A percentile compares a stretch with the other conserved stretches of the same genome.
Evolutionary conservation across 2,113 vertebrate genomes (phyloP).

Genomic region (Lota lota): DNA sequence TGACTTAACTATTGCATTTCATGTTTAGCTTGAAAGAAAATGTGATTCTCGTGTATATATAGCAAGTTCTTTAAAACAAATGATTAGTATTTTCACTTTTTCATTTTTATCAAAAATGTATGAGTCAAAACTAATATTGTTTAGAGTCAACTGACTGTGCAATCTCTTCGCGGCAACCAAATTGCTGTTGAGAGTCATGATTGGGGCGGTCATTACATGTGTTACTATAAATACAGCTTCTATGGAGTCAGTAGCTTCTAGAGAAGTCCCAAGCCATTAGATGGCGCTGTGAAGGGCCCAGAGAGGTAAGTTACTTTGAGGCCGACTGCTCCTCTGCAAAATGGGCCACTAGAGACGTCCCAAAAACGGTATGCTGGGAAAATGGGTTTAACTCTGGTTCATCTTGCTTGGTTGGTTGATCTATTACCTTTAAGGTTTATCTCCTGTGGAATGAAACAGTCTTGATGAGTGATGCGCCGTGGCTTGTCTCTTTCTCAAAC

Average conservation of each 20-base stretch:
- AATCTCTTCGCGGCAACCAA: constrained; percentile 95
- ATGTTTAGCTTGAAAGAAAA: constrained; percentile 82
- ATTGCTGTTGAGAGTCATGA: constrained; percentile 84
- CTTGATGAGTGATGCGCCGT: constrained; percentile 52
- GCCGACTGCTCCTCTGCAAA: too few species aligned
- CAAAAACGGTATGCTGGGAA: background rate
- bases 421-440: constrained; percentile 3
- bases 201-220: constrained; percentile 54
- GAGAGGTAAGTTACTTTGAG: constrained; percentile 27
- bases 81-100: constrained; percentile 55
- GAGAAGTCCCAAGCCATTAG: constrained; percentile 81
- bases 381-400: too few species aligned
- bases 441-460: constrained; percentile 76
- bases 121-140: constrained; percentile 86
- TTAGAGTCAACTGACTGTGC: constrained; percentile 94
- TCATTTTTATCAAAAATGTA: constrained; percentile 79
- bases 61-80: constrained; percentile 80
- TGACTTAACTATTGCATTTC: constrained; percentile 78
- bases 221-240: too few species aligned
- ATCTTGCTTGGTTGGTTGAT: background rate
- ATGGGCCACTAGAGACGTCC: too few species aligned
- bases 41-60: constrained; percentile 54
- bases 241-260: constrained; percentile 53
- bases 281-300: constrained; percentile 74
- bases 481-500: constrained; percentile 72